Percentiles rank a stretch among this genome's conserved stretches.
These are phyloP conservation scores for Aldabrachelys gigantea DNA, from an alignment of 2,113 vertebrate species.

Conservation along the genomic window DNA sequence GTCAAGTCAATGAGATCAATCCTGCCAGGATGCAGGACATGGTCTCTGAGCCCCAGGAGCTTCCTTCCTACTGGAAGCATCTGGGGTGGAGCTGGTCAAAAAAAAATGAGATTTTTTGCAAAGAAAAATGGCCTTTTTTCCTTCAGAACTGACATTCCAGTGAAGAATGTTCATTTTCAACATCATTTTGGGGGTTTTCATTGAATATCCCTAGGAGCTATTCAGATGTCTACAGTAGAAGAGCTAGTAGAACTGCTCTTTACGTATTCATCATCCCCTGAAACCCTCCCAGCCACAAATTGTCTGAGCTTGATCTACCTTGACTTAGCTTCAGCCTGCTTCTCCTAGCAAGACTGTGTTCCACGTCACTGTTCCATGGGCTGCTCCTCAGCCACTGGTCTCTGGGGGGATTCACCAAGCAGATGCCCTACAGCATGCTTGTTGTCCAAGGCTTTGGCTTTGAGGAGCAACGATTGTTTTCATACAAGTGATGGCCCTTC, in stretches of 20 bases:
- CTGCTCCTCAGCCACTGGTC: no score
- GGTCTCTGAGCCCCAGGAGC: not conserved
- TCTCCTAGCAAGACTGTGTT: not conserved
- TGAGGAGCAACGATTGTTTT: not conserved
- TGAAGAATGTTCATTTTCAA: not conserved
- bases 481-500: not conserved
- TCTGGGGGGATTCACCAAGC: no score
- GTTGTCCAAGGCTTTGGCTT: not conserved
- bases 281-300: rapidly evolving
- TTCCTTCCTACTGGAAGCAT: not conserved
- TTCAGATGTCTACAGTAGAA: not conserved
- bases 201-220: not conserved
- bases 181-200: no score
- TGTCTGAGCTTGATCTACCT: not conserved
- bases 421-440: no score
- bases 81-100: not conserved
- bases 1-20: not conserved
- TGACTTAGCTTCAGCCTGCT: not conserved
- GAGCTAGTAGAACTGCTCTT: not conserved
- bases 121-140: not conserved
- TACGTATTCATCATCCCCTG: not conserved
- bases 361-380: rapidly evolving
- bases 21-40: not conserved
- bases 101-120: not conserved
- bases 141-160: not conserved